Evolutionary conservation across 2,888 invertebrate species (phyloP).

Genomic region (Heliconius sara): DNA sequence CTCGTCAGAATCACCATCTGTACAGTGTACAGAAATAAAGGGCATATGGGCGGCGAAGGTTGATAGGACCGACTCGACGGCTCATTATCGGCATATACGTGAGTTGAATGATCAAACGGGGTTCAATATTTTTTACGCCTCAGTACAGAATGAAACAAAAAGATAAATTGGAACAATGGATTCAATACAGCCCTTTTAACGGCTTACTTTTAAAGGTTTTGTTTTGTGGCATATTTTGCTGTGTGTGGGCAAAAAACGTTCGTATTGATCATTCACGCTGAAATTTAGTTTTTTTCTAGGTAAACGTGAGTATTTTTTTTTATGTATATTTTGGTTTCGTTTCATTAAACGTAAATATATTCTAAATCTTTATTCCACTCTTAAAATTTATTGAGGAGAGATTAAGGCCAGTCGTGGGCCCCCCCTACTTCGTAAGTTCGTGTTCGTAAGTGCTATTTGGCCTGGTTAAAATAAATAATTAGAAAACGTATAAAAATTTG

Average conservation of each 20-base stretch:
- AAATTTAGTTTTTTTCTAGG: not conserved
- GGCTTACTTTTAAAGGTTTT: slow-evolving; percentile 22
- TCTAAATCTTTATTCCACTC: too few relatives aligned
- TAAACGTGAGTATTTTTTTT: not conserved
- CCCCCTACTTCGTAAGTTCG: too few relatives aligned
- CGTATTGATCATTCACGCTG: not conserved
- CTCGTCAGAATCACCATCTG: slow-evolving; percentile 33
- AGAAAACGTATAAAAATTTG: too few relatives aligned
- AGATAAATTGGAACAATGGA: slow-evolving; percentile 40
- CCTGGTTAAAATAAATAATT: too few relatives aligned
- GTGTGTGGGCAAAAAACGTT: not conserved
- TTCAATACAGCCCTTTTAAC: slow-evolving; percentile 38
- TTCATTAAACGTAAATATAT: not conserved
- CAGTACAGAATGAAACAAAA: slow-evolving; percentile 34
- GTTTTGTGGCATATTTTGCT: slow-evolving; percentile 18
- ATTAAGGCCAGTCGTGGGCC: too few relatives aligned
- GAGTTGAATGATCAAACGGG: slow-evolving; percentile 54
- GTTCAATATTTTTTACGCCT: slow-evolving; percentile 36
- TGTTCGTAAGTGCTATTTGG: too few relatives aligned
- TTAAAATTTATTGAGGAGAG: too few relatives aligned
- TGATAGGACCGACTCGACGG: slow-evolving; percentile 45
- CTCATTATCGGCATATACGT: slow-evolving; percentile 56
- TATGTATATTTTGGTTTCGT: not conserved
- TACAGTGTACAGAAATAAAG: slow-evolving; percentile 39
- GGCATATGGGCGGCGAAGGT: slow-evolving; percentile 48